Evolutionary conservation across 2,888 invertebrate species (phyloP), one percentile per base, ranked within the genome.

Genomic region (Sussaba pulchella): DNA sequence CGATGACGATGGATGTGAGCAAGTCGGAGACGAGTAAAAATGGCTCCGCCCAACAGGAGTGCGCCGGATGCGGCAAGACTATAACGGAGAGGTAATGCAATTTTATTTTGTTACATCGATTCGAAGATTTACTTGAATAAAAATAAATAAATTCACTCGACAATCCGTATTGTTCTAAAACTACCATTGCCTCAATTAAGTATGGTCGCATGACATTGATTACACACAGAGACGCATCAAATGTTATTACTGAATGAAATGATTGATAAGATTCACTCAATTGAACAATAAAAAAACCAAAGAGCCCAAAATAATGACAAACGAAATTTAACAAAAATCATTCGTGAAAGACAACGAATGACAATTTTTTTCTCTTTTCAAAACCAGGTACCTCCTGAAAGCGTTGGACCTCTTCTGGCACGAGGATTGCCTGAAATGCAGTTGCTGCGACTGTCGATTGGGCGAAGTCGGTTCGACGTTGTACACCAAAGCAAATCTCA

Each of bases 381-480:
- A 14, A n/a, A 57, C 31, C 88, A 93, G 98, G 88, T 98, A 95
- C 92, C 94, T 98, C 85, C 95, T 99, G 89, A 97, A 98, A 92
- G 98, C 99, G 1, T 93, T 99, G 89, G 98, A 99, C 92, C 95
- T 97, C 93, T 96, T 96, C 90, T 99, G 99, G 99, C 99, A 99
- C 92, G 99, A 99, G 92, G 99, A 99, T 93, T 99, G 99, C 92
- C 95, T 99, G 81, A 99, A 99, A 93, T 98, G 98, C 92, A 98
- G 98, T 87, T 99, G 99, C 93, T 99, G 99, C 93, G 98, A 99
- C 93, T 99, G 99, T 92, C 95, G 99, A 71, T 95, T 99, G 77
- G 99, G 99, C 19, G 99, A 99, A 92, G 98, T 99, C 63, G 99
- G 99, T 21, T 97, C 98, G 83, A 98, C 98, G 43, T 95, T 99